Evolutionary conservation across 2,797 vertebrate genomes (phyloP), one percentile per base, ranked within the genome.

Genomic region (Cottoperca gobio): DNA sequence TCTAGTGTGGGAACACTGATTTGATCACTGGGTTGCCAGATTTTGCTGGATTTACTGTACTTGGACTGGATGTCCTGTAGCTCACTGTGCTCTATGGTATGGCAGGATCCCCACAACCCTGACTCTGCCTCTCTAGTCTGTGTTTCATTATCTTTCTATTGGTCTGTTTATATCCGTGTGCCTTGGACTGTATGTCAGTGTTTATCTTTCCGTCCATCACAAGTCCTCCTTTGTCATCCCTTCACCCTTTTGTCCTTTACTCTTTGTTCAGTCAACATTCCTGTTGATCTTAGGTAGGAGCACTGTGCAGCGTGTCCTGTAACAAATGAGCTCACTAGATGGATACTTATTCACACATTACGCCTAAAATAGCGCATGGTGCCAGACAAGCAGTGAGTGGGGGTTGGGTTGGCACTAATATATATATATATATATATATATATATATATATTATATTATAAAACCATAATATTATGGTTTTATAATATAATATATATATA

Each of bases 21-120:
- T 87, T 83, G 81, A 85, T 88, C 74, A 57, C 70, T 57, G 73
- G 76, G 60, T 85, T 84, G 71, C 74, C 79, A 88, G 83, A 83
- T 86, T 88, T 85, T 80, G 83, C 79, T 81, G 84, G 88, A 90
- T 93, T 92, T 90, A 88, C 84, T 92, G 82, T 93, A 82, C 86
- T 90, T 85, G 88, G 84, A 90, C 89, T 86, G 63, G 81, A 87
- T 88, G 86, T 88, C 78, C 85, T 81, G 79, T 40, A 87, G 71
- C 73, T 83, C 79, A 57, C 77, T 76, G 80, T 66, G 63, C 81
- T 83, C 72, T 61, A 79, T 75, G 62, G 81, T 70, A 73, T 85
- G 81, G 62, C 78, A 75, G 33, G 69, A 79, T 84, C 76, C 64
- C 73, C 53, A 39, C 52, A 4, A 33, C 70, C 73, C 54, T 62